A percentile compares a stretch with the other conserved stretches of the same genome.
Conservation (phyloP, 2,797 vertebrate species). For the Lindbergichthys nudifrons region DNA sequence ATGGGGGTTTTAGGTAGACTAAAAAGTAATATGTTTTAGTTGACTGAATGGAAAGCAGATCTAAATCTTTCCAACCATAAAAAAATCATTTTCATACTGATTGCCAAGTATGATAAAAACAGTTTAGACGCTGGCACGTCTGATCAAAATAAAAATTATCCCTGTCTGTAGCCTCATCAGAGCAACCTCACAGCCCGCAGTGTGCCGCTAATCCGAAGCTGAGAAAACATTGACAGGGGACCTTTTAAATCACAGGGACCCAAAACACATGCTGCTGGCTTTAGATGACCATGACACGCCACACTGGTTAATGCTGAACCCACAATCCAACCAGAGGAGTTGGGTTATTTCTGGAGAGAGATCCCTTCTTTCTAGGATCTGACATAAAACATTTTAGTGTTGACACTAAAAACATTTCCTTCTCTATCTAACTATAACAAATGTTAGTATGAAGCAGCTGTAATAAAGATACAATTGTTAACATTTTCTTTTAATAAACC, state of each 20-base stretch:
- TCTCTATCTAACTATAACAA: constrained; percentile 4
- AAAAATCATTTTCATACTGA: constrained; percentile 1
- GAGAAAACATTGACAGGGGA: constrained; percentile 15
- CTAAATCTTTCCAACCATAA: constrained; percentile 12
- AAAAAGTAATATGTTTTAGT: constrained; percentile 7
- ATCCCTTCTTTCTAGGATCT: constrained; percentile 10
- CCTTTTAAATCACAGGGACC: constrained; percentile 22
- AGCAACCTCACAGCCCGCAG: not conserved
- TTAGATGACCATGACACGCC: constrained; percentile 45
- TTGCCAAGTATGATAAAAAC: constrained; percentile 16
- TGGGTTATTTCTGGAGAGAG: constrained; percentile 43
- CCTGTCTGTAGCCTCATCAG: not conserved
- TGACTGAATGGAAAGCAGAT: constrained; percentile 22
- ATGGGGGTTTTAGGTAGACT: not conserved
- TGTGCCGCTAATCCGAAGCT: not conserved
- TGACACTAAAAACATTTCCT: constrained; percentile 3
- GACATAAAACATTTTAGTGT: constrained; percentile 17
- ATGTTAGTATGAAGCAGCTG: not conserved
- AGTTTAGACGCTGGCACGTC: not conserved
- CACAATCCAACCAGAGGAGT: constrained; percentile 39
- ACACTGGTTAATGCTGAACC: constrained; percentile 40
- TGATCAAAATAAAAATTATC: constrained; percentile 18
- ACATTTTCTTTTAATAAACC: not conserved
- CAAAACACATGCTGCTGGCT: constrained; percentile 25
- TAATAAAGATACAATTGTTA: not conserved